Percentiles rank a stretch among this genome's conserved stretches.
phyloP scores from a whole-genome alignment of 1,140 invertebrate species.

The Lineus longissimus region DNA sequence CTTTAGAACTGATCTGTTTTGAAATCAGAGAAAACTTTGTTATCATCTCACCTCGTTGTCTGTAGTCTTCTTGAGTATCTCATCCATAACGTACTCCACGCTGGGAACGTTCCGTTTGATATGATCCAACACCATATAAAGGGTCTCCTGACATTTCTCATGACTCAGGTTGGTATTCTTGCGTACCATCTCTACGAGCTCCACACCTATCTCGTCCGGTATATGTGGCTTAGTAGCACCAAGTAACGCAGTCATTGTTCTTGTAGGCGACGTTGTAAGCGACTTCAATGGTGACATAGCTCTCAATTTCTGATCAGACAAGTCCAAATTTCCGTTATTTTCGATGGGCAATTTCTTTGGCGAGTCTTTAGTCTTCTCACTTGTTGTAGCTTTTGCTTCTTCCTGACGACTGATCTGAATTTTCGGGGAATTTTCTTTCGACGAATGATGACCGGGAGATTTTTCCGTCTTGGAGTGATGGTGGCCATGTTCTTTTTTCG shows the following conservation, averaged over 20 bases:
- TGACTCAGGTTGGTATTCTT: slow-evolving; percentile 80
- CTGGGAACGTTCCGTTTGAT: slow-evolving; percentile 39
- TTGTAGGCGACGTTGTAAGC: not conserved
- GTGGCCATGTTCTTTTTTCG: not conserved
- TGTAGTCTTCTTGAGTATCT: slow-evolving; percentile 30
- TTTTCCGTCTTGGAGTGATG: not conserved
- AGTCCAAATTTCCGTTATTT: no score
- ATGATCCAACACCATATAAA: slow-evolving; percentile 68
- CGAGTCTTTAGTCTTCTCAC: not conserved
- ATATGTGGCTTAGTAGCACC: slow-evolving; percentile 9
- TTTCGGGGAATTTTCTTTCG: no score
- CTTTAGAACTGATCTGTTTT: not conserved
- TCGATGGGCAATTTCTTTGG: not conserved
- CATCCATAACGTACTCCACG: slow-evolving; percentile 32
- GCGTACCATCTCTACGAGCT: slow-evolving; percentile 60
- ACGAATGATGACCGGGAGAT: slow-evolving; percentile 1
- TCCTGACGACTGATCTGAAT: not conserved
- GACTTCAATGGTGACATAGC: not conserved
- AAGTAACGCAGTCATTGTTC: not conserved
- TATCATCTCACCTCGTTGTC: slow-evolving; percentile 12
- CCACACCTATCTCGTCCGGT: slow-evolving; percentile 28
- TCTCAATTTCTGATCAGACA: not conserved
- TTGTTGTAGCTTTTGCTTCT: no score
- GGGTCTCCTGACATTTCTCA: slow-evolving; percentile 78
- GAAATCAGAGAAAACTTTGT: slow-evolving; percentile 50